A percentile compares a stretch with the other conserved stretches of the same genome.
These are phyloP conservation scores for Tromatobia lineatoria DNA, from an alignment of 2,888 invertebrate species.

Conservation along the genomic window DNA sequence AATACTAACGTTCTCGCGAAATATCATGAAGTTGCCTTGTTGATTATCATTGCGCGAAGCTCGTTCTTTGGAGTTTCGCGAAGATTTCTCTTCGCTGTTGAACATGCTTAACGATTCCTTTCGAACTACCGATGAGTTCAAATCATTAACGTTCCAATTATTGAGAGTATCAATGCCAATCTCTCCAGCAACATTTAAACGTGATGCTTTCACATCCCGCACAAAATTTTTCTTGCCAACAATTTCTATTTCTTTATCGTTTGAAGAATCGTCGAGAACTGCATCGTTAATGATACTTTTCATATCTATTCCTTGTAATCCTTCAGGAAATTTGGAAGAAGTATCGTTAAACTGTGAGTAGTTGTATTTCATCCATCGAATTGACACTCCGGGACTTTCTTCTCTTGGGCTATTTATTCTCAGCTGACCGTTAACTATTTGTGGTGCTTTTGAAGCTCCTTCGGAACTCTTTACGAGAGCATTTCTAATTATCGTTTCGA, in stretches of 20 bases:
- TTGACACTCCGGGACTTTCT: conserved; percentile 20
- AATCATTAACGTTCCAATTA: conserved; percentile 70
- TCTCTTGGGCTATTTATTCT: conserved; percentile 28
- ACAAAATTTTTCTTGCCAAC: conserved; percentile 74
- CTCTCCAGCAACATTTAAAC: conserved; percentile 71
- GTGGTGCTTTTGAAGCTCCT: not conserved
- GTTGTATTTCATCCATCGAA: conserved; percentile 26
- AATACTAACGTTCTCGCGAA: conserved; percentile 70
- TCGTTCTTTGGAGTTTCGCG: not conserved
- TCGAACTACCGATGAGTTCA: conserved; percentile 75
- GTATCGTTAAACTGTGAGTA: not conserved
- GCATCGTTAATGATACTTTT: conserved; percentile 38
- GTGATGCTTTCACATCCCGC: conserved; percentile 64
- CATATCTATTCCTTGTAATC: conserved; percentile 10
- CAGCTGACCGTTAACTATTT: conserved; percentile 1
- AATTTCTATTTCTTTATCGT: conserved; percentile 59
- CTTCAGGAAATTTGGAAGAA: not conserved
- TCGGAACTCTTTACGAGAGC: conserved; percentile 37
- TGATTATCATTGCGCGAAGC: conserved; percentile 1
- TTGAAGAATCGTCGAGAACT: conserved; percentile 43
- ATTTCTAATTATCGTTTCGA: conserved; percentile 64
- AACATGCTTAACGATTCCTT: conserved; percentile 68
- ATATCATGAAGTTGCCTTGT: conserved; percentile 62
- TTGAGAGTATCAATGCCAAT: conserved; percentile 74
- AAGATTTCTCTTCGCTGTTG: conserved; percentile 20